A percentile compares a stretch with the other conserved stretches of the same genome.
Conservation (phyloP, 2,888 invertebrate genomes). For the Liposcelis brunnea region DNA sequence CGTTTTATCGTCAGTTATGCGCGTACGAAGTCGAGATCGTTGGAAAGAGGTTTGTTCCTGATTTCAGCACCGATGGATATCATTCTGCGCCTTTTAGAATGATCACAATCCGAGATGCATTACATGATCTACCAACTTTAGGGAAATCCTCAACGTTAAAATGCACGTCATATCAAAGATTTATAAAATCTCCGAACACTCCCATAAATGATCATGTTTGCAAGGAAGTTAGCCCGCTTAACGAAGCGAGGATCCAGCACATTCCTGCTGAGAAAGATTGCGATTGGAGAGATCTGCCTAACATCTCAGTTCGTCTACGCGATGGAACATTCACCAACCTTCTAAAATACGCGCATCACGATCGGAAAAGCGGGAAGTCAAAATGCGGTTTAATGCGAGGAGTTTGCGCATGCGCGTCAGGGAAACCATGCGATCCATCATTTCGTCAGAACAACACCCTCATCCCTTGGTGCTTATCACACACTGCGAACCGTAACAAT, state of each 20-base stretch:
- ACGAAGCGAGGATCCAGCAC: slow-evolving; percentile 30
- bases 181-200: slow-evolving; percentile 19
- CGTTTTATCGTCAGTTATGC: slow-evolving; percentile 27
- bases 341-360: slow-evolving; percentile 27
- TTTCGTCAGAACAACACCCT: slow-evolving; percentile 32
- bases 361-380: slow-evolving; percentile 27
- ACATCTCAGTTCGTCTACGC: slow-evolving; percentile 27
- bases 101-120: slow-evolving; percentile 31
- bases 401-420: slow-evolving; percentile 32
- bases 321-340: slow-evolving; percentile 31
- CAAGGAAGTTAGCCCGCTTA: slow-evolving; percentile 31
- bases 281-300: slow-evolving; percentile 38
- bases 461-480: slow-evolving; percentile 38
- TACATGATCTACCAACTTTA: slow-evolving; percentile 33
- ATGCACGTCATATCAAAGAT: slow-evolving; percentile 28
- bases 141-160: slow-evolving; percentile 23
- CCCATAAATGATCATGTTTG: slow-evolving; percentile 31
- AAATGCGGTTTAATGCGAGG: slow-evolving; percentile 26
- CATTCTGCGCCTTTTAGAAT: slow-evolving; percentile 29
- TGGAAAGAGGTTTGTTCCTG: slow-evolving; percentile 22
- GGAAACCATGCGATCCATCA: slow-evolving; percentile 25
- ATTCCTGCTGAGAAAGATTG: slow-evolving; percentile 31
- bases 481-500: slow-evolving; percentile 34
- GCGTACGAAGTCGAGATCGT: slow-evolving; percentile 26
- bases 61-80: slow-evolving; percentile 22